These are phyloP conservation scores for Simalia tracyae DNA, from an alignment of 2,797 vertebrate species.

Conservation along the genomic window DNA sequence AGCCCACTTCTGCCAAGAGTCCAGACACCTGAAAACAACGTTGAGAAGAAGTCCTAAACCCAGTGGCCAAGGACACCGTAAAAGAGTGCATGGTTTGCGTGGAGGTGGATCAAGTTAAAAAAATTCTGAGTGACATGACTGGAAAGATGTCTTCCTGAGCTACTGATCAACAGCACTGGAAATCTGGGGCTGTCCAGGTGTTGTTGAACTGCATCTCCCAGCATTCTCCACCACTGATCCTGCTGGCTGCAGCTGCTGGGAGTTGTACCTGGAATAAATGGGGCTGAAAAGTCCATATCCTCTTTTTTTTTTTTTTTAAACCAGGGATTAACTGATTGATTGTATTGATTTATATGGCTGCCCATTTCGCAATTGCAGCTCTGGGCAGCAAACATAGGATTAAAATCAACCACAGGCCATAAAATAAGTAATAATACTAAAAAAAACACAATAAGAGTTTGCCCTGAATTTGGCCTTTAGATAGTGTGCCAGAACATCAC, in stretches of 20 bases:
- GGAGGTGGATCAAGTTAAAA: not conserved
- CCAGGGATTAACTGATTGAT: too few relatives aligned
- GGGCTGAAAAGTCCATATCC: not conserved
- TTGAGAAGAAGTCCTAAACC: not conserved
- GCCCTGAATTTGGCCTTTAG: too few relatives aligned
- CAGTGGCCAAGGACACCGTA: too few relatives aligned
- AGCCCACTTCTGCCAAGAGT: conserved; percentile 6
- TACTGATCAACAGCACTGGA: too few relatives aligned
- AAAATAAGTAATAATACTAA: too few relatives aligned
- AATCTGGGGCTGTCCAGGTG: not conserved
- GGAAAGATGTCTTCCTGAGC: not conserved
- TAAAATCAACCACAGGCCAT: too few relatives aligned
- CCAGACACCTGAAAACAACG: conserved; percentile 12
- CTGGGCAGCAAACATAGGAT: too few relatives aligned
- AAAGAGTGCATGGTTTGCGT: not conserved
- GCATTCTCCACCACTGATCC: not conserved
- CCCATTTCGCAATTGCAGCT: too few relatives aligned
- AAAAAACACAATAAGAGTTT: too few relatives aligned
- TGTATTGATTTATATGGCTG: too few relatives aligned
- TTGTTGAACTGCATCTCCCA: not conserved
- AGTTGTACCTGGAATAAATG: not conserved
- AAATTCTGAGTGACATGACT: not conserved
- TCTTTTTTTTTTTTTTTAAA: too few relatives aligned
- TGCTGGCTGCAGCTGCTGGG: not conserved
- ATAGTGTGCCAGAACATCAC: too few relatives aligned